Percentiles rank a stretch among this genome's conserved stretches.
Evolutionary conservation across 2,888 invertebrate species (phyloP).

Genomic region (Cataglyphis albicans): DNA sequence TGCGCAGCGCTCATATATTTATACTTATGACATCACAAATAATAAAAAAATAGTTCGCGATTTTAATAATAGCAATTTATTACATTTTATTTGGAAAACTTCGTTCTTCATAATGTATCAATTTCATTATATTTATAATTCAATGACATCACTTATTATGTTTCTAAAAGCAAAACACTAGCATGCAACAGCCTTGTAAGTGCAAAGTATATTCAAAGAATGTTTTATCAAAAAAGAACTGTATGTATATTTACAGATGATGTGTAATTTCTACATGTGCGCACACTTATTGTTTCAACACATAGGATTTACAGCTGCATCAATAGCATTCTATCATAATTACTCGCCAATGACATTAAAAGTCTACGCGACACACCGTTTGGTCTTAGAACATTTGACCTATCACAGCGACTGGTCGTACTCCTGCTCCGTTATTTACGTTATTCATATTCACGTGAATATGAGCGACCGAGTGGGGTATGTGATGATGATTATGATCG

Average conservation of each 20-base stretch:
- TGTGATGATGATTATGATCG: slow-evolving; percentile 77
- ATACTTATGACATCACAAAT: slow-evolving; percentile 31
- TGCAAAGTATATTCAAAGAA: slow-evolving; percentile 58
- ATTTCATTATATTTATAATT: slow-evolving; percentile 8
- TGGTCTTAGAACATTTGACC: slow-evolving; percentile 82
- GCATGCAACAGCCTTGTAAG: not conserved
- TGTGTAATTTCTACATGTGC: not conserved
- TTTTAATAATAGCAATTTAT: slow-evolving; percentile 15
- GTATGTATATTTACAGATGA: slow-evolving; percentile 66
- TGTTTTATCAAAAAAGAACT: slow-evolving; percentile 58
- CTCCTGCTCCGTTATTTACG: slow-evolving; percentile 68
- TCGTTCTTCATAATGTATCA: not conserved
- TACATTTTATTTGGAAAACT: slow-evolving; percentile 22
- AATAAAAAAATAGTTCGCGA: slow-evolving; percentile 46
- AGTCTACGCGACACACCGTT: not conserved
- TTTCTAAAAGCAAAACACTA: slow-evolving; percentile 58
- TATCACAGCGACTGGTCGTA: slow-evolving; percentile 84
- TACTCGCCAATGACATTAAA: not conserved
- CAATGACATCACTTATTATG: not conserved
- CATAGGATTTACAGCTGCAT: slow-evolving; percentile 10
- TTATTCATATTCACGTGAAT: slow-evolving; percentile 81
- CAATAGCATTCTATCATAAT: not conserved
- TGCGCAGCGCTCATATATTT: slow-evolving; percentile 16
- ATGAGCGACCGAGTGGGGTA: slow-evolving; percentile 74
- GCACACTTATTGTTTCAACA: slow-evolving; percentile 13